Evolutionary conservation across 2,113 vertebrate genomes (phyloP), one percentile per base, ranked within the genome.

Genomic region (Anser brachyrhynchus): DNA sequence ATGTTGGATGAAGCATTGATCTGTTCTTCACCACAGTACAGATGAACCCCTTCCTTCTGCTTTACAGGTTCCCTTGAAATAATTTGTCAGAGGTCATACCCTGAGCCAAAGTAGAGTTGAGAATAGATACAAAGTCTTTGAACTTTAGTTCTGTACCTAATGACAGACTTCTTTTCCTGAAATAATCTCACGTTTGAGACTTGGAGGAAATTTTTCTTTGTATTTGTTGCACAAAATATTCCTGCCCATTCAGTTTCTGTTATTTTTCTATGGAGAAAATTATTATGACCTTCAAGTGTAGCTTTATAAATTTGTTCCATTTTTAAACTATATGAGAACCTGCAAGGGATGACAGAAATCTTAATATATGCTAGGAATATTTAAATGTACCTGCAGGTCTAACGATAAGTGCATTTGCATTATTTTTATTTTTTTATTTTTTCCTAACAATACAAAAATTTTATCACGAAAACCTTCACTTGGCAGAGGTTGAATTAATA

Each of bases 331-430:
- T 37, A 66, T 61, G 43, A 76, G 58, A 89, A 92, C 31, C 44
- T 89, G 62, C 58, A 89, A 76, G n/a, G 4, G 1, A 54, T 79
- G 39, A 87, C 1, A 82, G 77, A 92, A 84, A 87, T 58, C 89
- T 26, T 89, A 84, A 79, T 79, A 44, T 84, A 52, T 58, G 43
- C 52, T 28, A 49, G 29, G 49, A 91, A 70, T 92, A 85, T 87
- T 91, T 83, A 82, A 89, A 82, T 51, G 22, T 58, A 76, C 67
- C 91, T 95, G 71, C 77, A 87, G 62, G 66, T 76, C 77, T 62
- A 87, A 91, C 0, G 2, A 70, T 73, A 85, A 89, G 28, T 62
- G 39, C 44, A 87, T 70, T 91, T 91, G 10, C 43, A 54, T 89
- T 82, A 44, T 28, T 9, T 0, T 55, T 44, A 57, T 51, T 22